phyloP scores from a whole-genome alignment of 1,140 invertebrate genomes.

The Bombus picipes region DNA sequence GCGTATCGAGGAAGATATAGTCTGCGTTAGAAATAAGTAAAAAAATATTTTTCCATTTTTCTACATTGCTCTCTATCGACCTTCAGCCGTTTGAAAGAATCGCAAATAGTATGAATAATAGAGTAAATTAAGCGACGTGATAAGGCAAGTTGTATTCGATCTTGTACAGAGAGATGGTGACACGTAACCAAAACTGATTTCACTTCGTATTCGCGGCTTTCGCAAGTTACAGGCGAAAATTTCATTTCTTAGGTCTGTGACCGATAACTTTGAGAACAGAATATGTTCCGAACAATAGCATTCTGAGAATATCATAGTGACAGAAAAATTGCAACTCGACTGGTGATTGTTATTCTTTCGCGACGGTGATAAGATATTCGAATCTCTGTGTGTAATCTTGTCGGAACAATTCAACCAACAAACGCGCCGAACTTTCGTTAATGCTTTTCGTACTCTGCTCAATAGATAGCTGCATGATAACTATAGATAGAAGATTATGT shows the following conservation, averaged over 20 bases:
- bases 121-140: background rate
- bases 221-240: too few relatives aligned
- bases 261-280: background rate
- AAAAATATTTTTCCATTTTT: background rate
- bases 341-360: background rate
- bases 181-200: background rate
- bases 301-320: background rate
- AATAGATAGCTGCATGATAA: background rate
- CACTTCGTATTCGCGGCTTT: background rate
- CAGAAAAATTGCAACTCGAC: background rate
- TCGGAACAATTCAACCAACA: background rate
- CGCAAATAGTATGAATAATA: background rate
- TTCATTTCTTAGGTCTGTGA: background rate
- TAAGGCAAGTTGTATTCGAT: background rate
- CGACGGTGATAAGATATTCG: too few relatives aligned
- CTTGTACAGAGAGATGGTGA: background rate
- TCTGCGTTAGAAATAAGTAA: too few relatives aligned
- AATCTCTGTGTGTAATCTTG: background rate
- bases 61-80: background rate
- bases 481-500: background rate
- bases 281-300: background rate
- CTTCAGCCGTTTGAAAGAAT: background rate
- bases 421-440: background rate
- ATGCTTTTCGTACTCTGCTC: background rate
- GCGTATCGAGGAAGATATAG: background rate